Evolutionary conservation across 2,888 invertebrate genomes (phyloP).

Genomic region (Parnassius glacialis): DNA sequence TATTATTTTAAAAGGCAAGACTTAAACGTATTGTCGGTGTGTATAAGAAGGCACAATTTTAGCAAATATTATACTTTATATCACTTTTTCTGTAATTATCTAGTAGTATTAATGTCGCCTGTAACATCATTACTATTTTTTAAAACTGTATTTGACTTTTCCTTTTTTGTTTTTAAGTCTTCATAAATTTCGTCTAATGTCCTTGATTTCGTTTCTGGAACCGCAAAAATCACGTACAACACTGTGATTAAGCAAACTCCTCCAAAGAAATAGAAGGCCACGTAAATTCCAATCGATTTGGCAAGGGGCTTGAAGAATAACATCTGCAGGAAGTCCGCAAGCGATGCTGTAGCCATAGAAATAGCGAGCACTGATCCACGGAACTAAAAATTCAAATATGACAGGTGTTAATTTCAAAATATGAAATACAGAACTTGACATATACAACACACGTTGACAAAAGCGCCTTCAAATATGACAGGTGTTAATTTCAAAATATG

Average conservation of each 20-base stretch:
- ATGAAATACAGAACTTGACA: too few species aligned
- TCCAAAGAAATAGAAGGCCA: conserved; percentile 57
- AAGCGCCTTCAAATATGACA: too few species aligned
- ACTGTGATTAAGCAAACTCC: conserved; percentile 46
- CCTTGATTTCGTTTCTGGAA: conserved; percentile 57
- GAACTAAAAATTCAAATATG: conserved; percentile 50
- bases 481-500: too few species aligned
- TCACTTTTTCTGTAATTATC: conserved; percentile 15
- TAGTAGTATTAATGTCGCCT: not conserved
- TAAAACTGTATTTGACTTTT: conserved; percentile 33
- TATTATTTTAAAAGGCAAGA: not conserved
- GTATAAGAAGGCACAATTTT: not conserved
- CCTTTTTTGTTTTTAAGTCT: conserved; percentile 54
- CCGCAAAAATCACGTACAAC: conserved; percentile 44
- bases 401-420: too few species aligned
- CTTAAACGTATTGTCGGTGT: too few species aligned
- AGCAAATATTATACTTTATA: not conserved
- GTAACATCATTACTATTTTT: not conserved
- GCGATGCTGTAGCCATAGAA: conserved; percentile 54
- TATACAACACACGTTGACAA: too few species aligned
- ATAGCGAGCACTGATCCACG: conserved; percentile 62
- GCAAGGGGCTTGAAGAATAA: conserved; percentile 60
- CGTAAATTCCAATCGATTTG: conserved; percentile 48
- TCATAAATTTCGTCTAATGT: conserved; percentile 52
- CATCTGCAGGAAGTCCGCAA: conserved; percentile 53